Evolutionary conservation across 2,797 vertebrate genomes (phyloP).

Genomic region (Poecile montanus): DNA sequence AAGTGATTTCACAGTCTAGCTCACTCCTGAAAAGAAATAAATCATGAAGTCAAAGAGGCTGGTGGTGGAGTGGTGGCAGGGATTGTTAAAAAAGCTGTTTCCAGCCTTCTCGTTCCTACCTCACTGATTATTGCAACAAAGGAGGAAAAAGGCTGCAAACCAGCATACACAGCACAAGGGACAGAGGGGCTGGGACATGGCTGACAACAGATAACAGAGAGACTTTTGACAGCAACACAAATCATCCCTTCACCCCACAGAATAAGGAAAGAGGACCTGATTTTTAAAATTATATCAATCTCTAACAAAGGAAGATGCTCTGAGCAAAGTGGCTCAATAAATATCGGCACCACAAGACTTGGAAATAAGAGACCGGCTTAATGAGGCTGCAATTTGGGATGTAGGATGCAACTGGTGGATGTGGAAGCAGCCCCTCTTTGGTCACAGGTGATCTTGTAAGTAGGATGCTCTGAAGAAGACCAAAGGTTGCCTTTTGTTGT

Average conservation of each 20-base stretch:
- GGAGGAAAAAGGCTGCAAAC: neutral
- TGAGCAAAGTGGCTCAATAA: neutral
- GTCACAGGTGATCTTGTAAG: neutral
- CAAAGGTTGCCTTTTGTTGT: conserved; percentile 6
- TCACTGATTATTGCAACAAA: neutral
- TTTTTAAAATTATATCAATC: neutral
- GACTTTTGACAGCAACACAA: neutral
- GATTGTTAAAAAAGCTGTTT: conserved; percentile 50
- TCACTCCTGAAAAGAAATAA: conserved; percentile 63
- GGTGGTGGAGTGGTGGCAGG: neutral
- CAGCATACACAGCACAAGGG: neutral
- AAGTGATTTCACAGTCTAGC: conserved; percentile 64
- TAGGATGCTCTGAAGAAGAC: neutral
- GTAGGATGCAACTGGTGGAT: neutral
- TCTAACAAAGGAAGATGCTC: neutral
- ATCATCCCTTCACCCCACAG: neutral
- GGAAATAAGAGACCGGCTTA: neutral
- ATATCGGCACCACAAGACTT: neutral
- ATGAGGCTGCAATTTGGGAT: neutral
- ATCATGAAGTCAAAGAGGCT: conserved; percentile 51
- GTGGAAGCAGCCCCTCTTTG: neutral
- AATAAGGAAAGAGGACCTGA: neutral
- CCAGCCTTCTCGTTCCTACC: conserved; percentile 11
- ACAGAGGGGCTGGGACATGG: neutral
- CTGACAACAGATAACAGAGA: accelerated